phyloP scores from a whole-genome alignment of 2,797 vertebrate genomes.

The Cyclopterus lumpus region DNA sequence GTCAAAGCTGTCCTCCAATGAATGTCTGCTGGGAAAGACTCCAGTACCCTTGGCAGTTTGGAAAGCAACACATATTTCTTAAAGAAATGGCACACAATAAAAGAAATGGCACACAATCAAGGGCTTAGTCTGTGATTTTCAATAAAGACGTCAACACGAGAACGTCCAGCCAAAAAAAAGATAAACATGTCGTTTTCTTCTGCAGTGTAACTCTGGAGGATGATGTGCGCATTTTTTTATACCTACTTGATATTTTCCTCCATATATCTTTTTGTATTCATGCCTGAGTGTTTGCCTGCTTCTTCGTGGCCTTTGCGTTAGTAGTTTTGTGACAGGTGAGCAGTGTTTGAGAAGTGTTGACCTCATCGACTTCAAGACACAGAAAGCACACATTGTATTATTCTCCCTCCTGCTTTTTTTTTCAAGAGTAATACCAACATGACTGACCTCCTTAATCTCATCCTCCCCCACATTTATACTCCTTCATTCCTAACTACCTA shows the following conservation, averaged over 20 bases:
- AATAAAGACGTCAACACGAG: neutral
- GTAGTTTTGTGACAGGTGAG: neutral
- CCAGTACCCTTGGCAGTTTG: neutral
- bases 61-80: too few species aligned
- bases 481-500: slow-evolving; percentile 15
- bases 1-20: slow-evolving; percentile 10
- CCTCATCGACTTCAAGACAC: neutral
- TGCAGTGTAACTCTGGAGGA: neutral
- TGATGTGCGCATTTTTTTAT: neutral
- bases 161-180: neutral
- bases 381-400: neutral
- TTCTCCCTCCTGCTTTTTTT: neutral
- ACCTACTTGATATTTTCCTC: neutral
- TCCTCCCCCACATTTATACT: slow-evolving; percentile 3
- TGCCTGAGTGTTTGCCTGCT: neutral
- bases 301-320: neutral
- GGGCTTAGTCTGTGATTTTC: neutral
- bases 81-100: neutral
- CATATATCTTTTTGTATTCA: neutral
- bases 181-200: neutral
- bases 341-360: neutral
- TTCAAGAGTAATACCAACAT: neutral
- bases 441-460: neutral
- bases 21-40: slow-evolving; percentile 14
- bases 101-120: neutral